Evolutionary conservation across 1,140 invertebrate genomes (phyloP), one percentile per base, ranked within the genome.

Genomic region (Carcinoscorpius rotundicauda): DNA sequence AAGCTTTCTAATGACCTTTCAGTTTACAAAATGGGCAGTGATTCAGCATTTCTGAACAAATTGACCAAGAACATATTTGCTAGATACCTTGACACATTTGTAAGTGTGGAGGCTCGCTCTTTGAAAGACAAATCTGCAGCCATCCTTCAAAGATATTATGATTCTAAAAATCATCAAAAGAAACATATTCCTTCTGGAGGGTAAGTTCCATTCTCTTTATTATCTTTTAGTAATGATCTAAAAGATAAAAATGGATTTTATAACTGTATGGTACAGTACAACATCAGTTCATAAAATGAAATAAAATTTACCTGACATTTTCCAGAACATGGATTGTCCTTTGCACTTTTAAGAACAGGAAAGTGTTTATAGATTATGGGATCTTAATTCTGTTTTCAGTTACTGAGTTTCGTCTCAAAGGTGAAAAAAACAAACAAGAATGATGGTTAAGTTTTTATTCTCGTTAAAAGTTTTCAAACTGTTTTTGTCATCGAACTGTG

Each of bases 131-230:
- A 87, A 72, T 89, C 84, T 68, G 78, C 84, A 3, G 76, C 78
- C 3, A 84, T 91, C 63, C 79, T 98, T 49, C 84, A 89, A 58
- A 83, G 85, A 56, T 99, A 94, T 75, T 99, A 98, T 76, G 87
- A 92, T 61, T 87, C 86, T 5, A 94, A 96, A 76, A 90, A 91
- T 73, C 96, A 98, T 77, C 88, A 94, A 70, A 98, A 98, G 76
- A 93, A 92, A 73, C 88, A 89, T 71, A 84, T 88, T 51, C 84
- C 84, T 71, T 80, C 81, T 63, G 84, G 82, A 73, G 82, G 85
- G 84, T 86, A 78, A 76, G 75, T 75, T 62, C 57, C 56, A 58
- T 65, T 58, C 62, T 56, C 57, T 50, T 66, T 53, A 29, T 66
- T 53, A 29, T 29, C 29, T 29, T 29, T 29, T 29, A 29, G 29